Evolutionary conservation across 2,113 vertebrate genomes (phyloP).

Genomic region (Tyto alba): DNA sequence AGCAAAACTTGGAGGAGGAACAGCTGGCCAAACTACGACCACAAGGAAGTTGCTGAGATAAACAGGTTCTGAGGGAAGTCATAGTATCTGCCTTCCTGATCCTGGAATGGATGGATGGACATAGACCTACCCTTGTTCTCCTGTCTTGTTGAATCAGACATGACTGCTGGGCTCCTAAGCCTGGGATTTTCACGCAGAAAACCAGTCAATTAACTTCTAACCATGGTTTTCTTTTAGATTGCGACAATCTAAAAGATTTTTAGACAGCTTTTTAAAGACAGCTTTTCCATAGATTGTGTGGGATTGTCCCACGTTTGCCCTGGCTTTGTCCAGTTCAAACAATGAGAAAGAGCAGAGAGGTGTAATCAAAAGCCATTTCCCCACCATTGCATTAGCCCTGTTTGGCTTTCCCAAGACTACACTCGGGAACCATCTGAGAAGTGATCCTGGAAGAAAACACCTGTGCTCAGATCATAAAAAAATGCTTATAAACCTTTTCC

Average conservation of each 20-base stretch:
- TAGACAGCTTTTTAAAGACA: no score
- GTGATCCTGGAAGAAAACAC: not conserved
- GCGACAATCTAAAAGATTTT: no score
- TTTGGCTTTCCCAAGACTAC: not conserved
- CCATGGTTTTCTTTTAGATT: not conserved
- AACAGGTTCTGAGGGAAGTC: not conserved
- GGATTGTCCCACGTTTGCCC: not conserved
- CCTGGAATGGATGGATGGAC: not conserved
- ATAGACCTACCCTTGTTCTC: not conserved
- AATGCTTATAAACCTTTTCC: not conserved
- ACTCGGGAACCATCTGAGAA: not conserved
- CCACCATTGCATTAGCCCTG: not conserved
- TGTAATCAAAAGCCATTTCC: not conserved
- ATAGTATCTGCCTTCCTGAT: not conserved
- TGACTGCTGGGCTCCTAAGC: not conserved
- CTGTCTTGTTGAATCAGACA: not conserved
- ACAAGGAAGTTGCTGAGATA: not conserved
- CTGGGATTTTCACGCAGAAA: not conserved
- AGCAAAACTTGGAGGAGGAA: not conserved
- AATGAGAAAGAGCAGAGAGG: not conserved
- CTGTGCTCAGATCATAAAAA: not conserved
- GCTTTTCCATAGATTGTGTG: not conserved
- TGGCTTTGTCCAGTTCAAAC: not conserved
- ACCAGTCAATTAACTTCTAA: not conserved
- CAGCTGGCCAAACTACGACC: not conserved